Evolutionary conservation across 2,797 vertebrate species (phyloP), one percentile per base, ranked within the genome.

Genomic region (Oreonectes daqikongensis): DNA sequence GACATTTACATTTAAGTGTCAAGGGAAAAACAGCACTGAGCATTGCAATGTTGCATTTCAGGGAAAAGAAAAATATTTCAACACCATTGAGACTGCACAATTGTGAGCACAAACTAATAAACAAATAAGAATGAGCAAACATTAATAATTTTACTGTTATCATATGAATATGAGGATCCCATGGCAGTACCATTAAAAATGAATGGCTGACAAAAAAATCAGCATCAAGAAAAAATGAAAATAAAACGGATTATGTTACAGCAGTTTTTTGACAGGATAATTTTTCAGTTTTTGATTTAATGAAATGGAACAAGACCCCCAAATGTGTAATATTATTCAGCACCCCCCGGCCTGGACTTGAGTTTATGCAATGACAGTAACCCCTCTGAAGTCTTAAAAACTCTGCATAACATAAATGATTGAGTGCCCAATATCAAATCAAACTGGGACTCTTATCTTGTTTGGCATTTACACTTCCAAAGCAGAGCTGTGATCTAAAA

Each of bases 401-500:
- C n/a, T n/a, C 52, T 20, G 18, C 20, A 22, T 59, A 59, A 18
- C 40, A 35, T 24, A 17, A 71, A 46, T 63, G 42, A 63, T 32
- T 9, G 32, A 52, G 24, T 35, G 3, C 22, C 20, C 15, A 20
- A n/a, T 53, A 28, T 65, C 15, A 53, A 17, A 40, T 65, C 20
- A 28, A 52, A 74, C 12, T 18, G 20, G 52, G 46, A 40, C 38
- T 28, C 28, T 64, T 52, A 38, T 53, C 30, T 2, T 59, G 15
- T 20, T 63, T 26, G 28, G 20, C 28, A 50, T 63, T 50, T 48
- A 64, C 71, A 35, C 71, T 26, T 50, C 71, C 26, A 53, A 53
- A 28, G 60, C 46, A 14, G 60, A 65, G 60, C 32, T 65, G 72
- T 74, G 59, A 52, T 73, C 71, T 73, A 50, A 63, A 52, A 52